Conservation (phyloP, 37 sponge, comb jelly and placozoan genomes). For the Sycon ciliatum region DNA sequence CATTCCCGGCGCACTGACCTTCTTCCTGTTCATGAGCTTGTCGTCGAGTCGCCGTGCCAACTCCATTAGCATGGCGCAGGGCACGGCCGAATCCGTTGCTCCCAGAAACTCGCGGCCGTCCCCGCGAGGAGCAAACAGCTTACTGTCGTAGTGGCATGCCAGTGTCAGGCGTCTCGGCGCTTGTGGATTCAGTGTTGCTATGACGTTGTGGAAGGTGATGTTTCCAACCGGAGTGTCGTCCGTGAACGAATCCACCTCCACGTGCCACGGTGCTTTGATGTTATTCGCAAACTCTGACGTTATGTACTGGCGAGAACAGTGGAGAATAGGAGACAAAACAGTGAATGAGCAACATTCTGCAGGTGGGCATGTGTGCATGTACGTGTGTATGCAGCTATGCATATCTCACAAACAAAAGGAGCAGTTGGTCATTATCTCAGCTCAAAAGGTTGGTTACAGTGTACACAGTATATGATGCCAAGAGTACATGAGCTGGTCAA, state of each 20-base stretch:
- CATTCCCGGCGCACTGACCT: neutral
- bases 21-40: neutral
- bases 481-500: no score
- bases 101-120: constrained; percentile 56
- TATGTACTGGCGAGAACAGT: no score
- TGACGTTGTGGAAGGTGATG: constrained; percentile 74
- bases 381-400: no score
- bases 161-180: constrained; percentile 58
- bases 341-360: no score
- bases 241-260: constrained; percentile 59
- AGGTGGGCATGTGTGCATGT: no score
- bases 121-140: constrained; percentile 30
- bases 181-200: constrained; percentile 78
- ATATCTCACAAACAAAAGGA: no score
- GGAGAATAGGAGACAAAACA: no score
- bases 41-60: constrained; percentile 51
- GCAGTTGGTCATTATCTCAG: no score
- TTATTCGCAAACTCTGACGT: no score
- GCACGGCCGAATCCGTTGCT: constrained; percentile 95
- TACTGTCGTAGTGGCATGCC: constrained; percentile 86
- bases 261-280: no score
- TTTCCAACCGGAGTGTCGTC: constrained; percentile 57
- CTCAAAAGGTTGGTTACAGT: no score
- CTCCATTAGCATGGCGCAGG: constrained; percentile 87
- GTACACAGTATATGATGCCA: no score